Evolutionary conservation across 1,140 invertebrate species (phyloP).

Genomic region (Drepana arcuata): DNA sequence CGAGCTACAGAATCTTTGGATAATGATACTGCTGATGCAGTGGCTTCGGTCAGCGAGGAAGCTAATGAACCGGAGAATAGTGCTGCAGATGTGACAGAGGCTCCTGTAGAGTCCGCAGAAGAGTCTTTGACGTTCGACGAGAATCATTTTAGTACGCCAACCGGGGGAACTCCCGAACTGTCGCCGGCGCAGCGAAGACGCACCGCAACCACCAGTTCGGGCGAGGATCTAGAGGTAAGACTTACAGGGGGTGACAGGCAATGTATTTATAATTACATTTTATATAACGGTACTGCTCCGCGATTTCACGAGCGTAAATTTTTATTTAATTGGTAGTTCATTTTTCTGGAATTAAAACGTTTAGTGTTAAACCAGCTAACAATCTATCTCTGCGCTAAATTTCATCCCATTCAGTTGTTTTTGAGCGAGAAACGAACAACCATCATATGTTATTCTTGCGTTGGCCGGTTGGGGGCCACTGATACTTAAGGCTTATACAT

Average conservation of each 20-base stretch:
- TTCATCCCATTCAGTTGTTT: too few species aligned
- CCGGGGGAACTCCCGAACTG: constrained; percentile 35
- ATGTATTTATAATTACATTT: too few species aligned
- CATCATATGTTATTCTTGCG: too few species aligned
- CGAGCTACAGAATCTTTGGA: not conserved
- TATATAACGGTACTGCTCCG: too few species aligned
- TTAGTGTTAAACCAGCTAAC: too few species aligned
- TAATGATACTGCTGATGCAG: not conserved
- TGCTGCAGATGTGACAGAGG: not conserved
- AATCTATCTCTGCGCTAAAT: too few species aligned
- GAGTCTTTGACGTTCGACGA: constrained; percentile 58
- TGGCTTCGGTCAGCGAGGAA: not conserved
- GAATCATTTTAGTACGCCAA: constrained; percentile 64
- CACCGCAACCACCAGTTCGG: constrained; percentile 36
- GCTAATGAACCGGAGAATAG: not conserved
- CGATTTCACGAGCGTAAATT: too few species aligned
- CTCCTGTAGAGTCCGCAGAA: not conserved
- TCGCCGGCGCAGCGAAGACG: constrained; percentile 21
- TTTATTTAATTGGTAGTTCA: too few species aligned
- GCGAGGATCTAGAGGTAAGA: constrained; percentile 61
- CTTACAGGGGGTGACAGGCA: constrained; percentile 24
- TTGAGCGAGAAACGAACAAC: too few species aligned
- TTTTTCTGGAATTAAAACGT: too few species aligned
- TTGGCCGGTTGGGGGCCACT: too few species aligned
- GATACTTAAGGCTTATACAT: too few species aligned